Evolutionary conservation across 2,888 invertebrate genomes (phyloP), one percentile per base, ranked within the genome.

Genomic region (Agonopterix alstromeriana): DNA sequence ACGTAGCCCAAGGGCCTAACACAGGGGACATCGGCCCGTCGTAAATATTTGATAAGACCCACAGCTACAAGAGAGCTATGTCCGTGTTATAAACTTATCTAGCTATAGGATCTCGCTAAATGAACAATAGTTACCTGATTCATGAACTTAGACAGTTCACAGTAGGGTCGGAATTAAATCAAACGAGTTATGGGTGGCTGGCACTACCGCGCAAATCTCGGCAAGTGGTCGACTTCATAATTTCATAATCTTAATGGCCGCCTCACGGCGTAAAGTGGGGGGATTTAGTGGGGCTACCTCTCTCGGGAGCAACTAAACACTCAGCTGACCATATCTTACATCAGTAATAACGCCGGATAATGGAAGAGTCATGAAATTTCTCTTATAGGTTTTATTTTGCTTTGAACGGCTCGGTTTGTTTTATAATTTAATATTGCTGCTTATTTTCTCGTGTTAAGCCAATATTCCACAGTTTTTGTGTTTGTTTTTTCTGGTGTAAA

Each of bases 231-330:
- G 68, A 70, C 71, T 79, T 83, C 83, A 83, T 85, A 83, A 85
- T 82, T 84, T 83, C 81, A 79, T 84, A 85, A 83, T 82, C 80
- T 81, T 82, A 83, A 83, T 77, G 71, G 78, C 64, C 65, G 70
- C 65, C 72, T 74, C 65, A 65, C 66, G 67, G 70, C 77, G 77
- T 84, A 84, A 84, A 84, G 73, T 77, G 78, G 64, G 57, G 64
- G 71, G 78, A 75, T 82, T 83, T 82, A 83, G 76, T 77, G 73
- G 65, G 74, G 69, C 67, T 63, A 60, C 61, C 67, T 75, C 76
- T 75, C 74, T 53, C 46, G 72, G 64, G 78, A 70, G 63, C 67
- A 65, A 71, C 46, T 46, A 49, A 51, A 71, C 73, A 77, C 74
- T 77, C 72, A 69, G 69, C 76, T 82, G 79, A 77, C 80, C 80